A percentile compares a stretch with the other conserved stretches of the same genome.
Evolutionary conservation across 2,888 invertebrate genomes (phyloP).

Genomic region (Cynaeus angustus): DNA sequence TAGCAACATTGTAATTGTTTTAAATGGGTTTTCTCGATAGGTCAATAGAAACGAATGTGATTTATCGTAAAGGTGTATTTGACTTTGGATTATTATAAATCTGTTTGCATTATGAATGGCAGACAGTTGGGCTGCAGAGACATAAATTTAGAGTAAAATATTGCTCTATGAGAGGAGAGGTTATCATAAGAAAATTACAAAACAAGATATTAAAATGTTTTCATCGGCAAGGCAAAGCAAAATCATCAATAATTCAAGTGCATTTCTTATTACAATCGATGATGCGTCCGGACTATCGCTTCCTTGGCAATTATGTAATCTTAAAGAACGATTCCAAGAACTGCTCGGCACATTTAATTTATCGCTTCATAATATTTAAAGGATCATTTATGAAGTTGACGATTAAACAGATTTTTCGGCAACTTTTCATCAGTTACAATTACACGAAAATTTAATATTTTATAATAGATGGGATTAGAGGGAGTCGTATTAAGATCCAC

Average conservation of each 20-base stretch:
- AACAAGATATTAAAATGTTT: conserved; percentile 26
- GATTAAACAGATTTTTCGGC: conserved; percentile 7
- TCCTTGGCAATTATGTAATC: conserved; percentile 29
- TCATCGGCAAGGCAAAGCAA: conserved; percentile 28
- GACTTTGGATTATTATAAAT: conserved; percentile 24
- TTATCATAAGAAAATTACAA: conserved; percentile 34
- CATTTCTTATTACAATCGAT: conserved; percentile 41
- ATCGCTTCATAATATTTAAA: conserved; percentile 16
- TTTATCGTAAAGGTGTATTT: conserved; percentile 26
- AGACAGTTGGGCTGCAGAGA: not conserved
- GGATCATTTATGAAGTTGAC: not conserved
- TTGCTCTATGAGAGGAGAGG: conserved; percentile 15
- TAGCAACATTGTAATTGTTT: conserved; percentile 28
- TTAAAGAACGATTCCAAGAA: conserved; percentile 19
- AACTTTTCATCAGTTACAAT: conserved; percentile 4
- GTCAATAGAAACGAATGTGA: conserved; percentile 21
- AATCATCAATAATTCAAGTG: conserved; percentile 30
- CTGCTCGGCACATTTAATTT: conserved; percentile 14
- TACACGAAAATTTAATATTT: conserved; percentile 26
- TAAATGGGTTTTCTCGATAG: conserved; percentile 32
- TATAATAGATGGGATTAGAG: conserved; percentile 11
- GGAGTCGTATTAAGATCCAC: conserved; percentile 10
- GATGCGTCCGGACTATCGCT: conserved; percentile 21
- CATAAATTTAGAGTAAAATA: conserved; percentile 18
- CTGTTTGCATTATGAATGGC: conserved; percentile 12